phyloP scores from a whole-genome alignment of 92 coral and sea anemone species.

The Isaurus tuberculatus region DNA sequence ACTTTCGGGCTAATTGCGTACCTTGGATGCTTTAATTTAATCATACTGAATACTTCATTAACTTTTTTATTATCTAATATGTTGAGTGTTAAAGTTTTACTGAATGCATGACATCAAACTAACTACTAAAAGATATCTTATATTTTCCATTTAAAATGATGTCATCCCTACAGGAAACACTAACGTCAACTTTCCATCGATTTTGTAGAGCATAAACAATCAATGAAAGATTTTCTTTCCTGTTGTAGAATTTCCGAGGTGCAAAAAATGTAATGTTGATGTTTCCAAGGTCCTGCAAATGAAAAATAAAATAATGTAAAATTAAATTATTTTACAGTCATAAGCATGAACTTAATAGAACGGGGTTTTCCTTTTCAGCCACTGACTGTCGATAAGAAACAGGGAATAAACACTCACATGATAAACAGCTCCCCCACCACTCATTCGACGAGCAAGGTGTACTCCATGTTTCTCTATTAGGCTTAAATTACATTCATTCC shows the following conservation, averaged over 20 bases:
- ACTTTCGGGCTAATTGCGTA: too few species aligned
- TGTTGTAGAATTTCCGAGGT: slow-evolving; percentile 74
- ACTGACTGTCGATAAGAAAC: too few species aligned
- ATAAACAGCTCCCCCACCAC: slow-evolving; percentile 97
- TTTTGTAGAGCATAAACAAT: slow-evolving; percentile 75
- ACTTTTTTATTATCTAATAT: too few species aligned
- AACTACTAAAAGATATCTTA: slow-evolving; percentile 76
- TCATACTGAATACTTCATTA: too few species aligned
- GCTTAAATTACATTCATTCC: slow-evolving; percentile 83
- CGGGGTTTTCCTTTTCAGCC: neutral
- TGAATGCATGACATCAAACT: too few species aligned
- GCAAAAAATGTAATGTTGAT: slow-evolving; percentile 85
- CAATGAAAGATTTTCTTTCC: slow-evolving; percentile 81
- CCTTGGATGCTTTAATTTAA: too few species aligned
- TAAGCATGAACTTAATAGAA: neutral
- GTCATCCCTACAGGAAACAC: slow-evolving; percentile 87
- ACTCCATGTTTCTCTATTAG: slow-evolving; percentile 58
- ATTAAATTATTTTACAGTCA: too few species aligned
- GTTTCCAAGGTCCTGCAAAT: slow-evolving; percentile 82
- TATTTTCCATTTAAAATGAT: slow-evolving; percentile 75
- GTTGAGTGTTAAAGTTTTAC: too few species aligned
- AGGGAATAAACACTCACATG: slow-evolving; percentile 64
- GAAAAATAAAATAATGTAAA: neutral
- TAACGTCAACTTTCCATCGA: slow-evolving; percentile 83
- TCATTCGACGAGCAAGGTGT: slow-evolving; percentile 84